Evolutionary conservation across 2,888 invertebrate genomes (phyloP).

Genomic region (Beris morrisii): DNA sequence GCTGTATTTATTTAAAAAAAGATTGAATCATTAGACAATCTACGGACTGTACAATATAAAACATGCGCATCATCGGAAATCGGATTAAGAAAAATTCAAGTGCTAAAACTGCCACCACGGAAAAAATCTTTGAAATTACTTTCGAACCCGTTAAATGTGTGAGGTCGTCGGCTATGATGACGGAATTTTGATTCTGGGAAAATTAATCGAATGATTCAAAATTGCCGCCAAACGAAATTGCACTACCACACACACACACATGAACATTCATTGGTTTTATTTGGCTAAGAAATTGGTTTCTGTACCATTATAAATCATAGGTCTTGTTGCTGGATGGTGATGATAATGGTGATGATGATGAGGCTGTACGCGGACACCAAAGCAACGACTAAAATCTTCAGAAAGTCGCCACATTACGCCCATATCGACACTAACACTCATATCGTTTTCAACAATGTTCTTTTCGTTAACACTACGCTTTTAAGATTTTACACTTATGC

Average conservation of each 20-base stretch:
- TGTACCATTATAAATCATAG: constrained; percentile 51
- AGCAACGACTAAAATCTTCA: constrained; percentile 56
- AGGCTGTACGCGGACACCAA: constrained; percentile 55
- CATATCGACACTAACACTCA: constrained; percentile 57
- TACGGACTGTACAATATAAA: no score
- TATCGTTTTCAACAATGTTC: constrained; percentile 36
- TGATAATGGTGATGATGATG: constrained; percentile 48
- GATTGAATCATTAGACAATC: no score
- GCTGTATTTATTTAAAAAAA: no score
- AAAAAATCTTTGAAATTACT: no score
- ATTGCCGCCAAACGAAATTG: constrained; percentile 19
- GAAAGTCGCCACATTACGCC: constrained; percentile 58
- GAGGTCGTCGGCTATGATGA: constrained; percentile 9
- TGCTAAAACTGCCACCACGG: no score
- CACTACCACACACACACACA: constrained; percentile 13
- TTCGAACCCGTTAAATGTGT: neutral
- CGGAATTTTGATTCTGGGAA: constrained; percentile 19
- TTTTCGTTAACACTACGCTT: constrained; percentile 20
- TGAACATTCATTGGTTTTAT: constrained; percentile 11
- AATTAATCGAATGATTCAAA: constrained; percentile 24
- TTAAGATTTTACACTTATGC: no score
- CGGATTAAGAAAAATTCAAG: no score
- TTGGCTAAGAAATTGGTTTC: neutral
- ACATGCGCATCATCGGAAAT: no score
- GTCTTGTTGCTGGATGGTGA: constrained; percentile 45